Percentiles rank a stretch among this genome's conserved stretches.
Evolutionary conservation across 2,888 invertebrate genomes (phyloP).

Genomic region (Diarsia mendica): DNA sequence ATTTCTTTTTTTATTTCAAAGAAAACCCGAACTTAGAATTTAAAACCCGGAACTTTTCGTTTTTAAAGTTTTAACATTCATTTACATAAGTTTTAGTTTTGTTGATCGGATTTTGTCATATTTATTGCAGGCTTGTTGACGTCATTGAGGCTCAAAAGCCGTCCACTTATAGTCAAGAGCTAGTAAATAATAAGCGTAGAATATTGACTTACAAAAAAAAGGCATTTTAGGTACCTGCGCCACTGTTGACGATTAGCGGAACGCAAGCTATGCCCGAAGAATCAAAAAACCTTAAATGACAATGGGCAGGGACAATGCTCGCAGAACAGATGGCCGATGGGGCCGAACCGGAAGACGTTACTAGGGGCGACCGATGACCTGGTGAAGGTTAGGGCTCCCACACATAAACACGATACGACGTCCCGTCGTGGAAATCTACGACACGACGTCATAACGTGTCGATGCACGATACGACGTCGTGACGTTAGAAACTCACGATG

Average conservation of each 20-base stretch:
- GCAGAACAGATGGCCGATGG: no score
- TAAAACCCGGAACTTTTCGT: neutral
- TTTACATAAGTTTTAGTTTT: neutral
- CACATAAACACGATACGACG: no score
- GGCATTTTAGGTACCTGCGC: neutral
- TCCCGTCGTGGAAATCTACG: no score
- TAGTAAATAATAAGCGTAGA: conserved; percentile 46
- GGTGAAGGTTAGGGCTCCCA: no score
- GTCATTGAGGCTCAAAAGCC: conserved; percentile 16
- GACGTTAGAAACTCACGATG: no score
- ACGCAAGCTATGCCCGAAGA: no score
- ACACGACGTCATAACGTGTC: no score
- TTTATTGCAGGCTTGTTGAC: neutral
- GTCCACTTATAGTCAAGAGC: conserved; percentile 23
- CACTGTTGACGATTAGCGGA: neutral
- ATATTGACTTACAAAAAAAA: conserved; percentile 10
- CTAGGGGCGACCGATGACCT: no score
- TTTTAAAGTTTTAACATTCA: neutral
- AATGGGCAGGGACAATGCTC: no score
- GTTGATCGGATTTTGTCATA: neutral
- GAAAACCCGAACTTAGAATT: neutral
- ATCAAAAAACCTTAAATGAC: no score
- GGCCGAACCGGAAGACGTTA: no score
- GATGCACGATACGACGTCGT: no score
- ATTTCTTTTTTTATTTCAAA: neutral